phyloP scores from a whole-genome alignment of 2,888 invertebrate species.

The Pachycephus smyrnensis region DNA sequence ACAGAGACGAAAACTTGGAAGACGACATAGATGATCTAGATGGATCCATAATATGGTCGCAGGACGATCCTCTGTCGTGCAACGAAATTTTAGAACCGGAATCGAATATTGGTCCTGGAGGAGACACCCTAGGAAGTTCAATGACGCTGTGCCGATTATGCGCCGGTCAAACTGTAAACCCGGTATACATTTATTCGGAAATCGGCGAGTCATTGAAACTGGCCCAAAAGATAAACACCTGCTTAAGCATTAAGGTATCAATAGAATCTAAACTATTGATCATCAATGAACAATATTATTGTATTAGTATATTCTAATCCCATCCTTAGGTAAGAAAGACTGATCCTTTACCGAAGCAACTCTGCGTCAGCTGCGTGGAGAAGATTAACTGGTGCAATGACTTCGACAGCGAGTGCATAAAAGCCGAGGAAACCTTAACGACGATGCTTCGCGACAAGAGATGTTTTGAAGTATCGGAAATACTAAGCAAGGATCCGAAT shows the following conservation, averaged over 20 bases:
- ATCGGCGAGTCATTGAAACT: slow-evolving; percentile 50
- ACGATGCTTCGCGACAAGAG: slow-evolving; percentile 39
- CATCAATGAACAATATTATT: not conserved
- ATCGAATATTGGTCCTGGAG: slow-evolving; percentile 1
- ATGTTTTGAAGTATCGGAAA: slow-evolving; percentile 21
- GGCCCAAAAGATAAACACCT: slow-evolving; percentile 51
- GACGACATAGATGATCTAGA: slow-evolving; percentile 46
- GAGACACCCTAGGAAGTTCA: slow-evolving; percentile 14
- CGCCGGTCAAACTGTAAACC: slow-evolving; percentile 45
- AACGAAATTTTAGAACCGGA: slow-evolving; percentile 39
- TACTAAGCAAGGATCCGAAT: slow-evolving; percentile 4
- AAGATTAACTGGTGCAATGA: slow-evolving; percentile 51
- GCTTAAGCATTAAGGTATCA: slow-evolving; percentile 49
- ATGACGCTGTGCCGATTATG: slow-evolving; percentile 47
- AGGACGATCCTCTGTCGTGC: slow-evolving; percentile 46
- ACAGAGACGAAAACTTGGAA: slow-evolving; percentile 45
- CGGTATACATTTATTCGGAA: slow-evolving; percentile 52
- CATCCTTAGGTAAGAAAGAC: slow-evolving; percentile 45
- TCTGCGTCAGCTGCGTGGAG: slow-evolving; percentile 46
- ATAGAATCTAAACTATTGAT: not conserved
- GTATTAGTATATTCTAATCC: not conserved
- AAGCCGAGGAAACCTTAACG: slow-evolving; percentile 46
- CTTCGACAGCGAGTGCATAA: slow-evolving; percentile 48
- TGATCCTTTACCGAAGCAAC: slow-evolving; percentile 51
- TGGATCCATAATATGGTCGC: slow-evolving; percentile 49